Evolutionary conservation across 2,113 vertebrate genomes (phyloP), one percentile per base, ranked within the genome.

Genomic region (Lipotes vexillifer): DNA sequence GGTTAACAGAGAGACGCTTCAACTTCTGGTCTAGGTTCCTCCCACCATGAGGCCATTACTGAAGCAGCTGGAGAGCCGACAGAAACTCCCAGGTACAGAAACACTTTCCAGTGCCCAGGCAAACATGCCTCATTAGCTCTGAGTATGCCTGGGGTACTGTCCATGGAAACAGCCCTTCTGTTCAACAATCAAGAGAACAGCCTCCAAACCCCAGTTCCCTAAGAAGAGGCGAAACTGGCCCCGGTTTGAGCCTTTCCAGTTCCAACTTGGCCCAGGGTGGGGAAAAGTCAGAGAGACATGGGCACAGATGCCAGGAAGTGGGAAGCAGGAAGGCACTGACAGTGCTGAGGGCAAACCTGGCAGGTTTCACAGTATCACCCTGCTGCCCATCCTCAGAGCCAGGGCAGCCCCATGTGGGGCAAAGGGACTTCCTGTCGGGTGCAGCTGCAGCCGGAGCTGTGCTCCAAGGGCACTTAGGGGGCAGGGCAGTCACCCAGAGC

Each of bases 351-450:
- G 72, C 20, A 65, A 75, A 90, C 4, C 49, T 72, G 83, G n/a
- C 57, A 57, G 61, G 66, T 41, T 57, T 66, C 84, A 55, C 57
- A 41, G 15, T 65, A 33, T 66, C 57, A 84, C 61, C 87, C 61
- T 92, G 82, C 1, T 78, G 94, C 85, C 65, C 6, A 5, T 44
- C 31, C 63, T 94, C 63, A 86, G 52, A 65, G 68, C 69, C 81
- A 84, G 81, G n/a, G 66, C 59, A 66, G 84, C 72, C 77, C 33
- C n/a, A 10, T 1, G 3, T 41, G n/a, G 41, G 90, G 84, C 9
- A 27, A 33, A 90, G 92, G 61, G 90, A 85, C 80, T 96, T 95
- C 96, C 96, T 94, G 88, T 25, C 0, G 5, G 92, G 95, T 21
- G 66, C 0, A 13, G 95, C 78, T 23, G 23, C 5, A 27, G 74